Evolutionary conservation across 2,888 invertebrate species (phyloP).

Genomic region (Lomographa bimaculata): DNA sequence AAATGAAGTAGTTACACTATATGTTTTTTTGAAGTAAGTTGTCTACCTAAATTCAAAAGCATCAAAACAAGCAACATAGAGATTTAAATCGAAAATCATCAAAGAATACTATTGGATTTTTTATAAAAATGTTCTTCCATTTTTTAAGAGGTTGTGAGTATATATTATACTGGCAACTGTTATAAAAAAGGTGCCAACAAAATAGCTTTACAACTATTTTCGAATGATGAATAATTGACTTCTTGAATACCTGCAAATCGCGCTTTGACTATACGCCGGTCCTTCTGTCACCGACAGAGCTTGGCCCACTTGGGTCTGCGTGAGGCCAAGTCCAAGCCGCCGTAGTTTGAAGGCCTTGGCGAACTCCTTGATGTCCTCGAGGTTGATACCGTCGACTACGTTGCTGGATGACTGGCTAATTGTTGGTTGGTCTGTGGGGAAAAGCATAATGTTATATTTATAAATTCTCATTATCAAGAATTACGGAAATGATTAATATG

Average conservation of each 20-base stretch:
- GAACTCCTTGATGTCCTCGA: conserved; percentile 99
- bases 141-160: too few species aligned
- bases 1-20: too few species aligned
- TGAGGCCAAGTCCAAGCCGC: conserved; percentile 95
- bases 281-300: conserved; percentile 98
- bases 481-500: too few species aligned
- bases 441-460: too few species aligned
- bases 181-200: too few species aligned
- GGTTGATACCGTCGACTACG: conserved; percentile 97
- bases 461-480: too few species aligned
- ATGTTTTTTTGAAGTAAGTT: too few species aligned
- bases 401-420: conserved; percentile 97
- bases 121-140: neutral
- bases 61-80: neutral
- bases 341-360: conserved; percentile 98
- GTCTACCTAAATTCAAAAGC: too few species aligned
- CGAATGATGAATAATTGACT: too few species aligned
- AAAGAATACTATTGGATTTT: neutral
- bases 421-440: conserved; percentile 91
- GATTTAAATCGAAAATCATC: conserved; percentile 7
- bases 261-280: conserved; percentile 99
- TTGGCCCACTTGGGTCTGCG: conserved; percentile 99
- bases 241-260: conserved; percentile 98
- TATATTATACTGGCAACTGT: too few species aligned
- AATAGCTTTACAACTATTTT: too few species aligned